phyloP scores from a whole-genome alignment of 1,140 invertebrate species.

The Cecropterus lyciades region DNA sequence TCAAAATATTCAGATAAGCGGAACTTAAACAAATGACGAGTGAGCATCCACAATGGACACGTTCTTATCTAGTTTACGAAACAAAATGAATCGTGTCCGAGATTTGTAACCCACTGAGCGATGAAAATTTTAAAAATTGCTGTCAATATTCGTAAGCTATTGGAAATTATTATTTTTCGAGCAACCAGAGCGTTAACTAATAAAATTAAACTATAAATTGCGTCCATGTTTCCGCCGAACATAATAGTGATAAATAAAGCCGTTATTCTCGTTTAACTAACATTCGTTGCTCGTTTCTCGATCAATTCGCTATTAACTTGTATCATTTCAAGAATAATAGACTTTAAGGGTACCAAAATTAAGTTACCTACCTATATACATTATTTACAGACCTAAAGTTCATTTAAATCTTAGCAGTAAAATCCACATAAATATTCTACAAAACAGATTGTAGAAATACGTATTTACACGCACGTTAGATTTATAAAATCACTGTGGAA shows the following conservation, averaged over 20 bases:
- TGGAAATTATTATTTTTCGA: neutral
- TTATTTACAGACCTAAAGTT: conserved; percentile 8
- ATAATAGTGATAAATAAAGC: neutral
- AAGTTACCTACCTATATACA: conserved; percentile 14
- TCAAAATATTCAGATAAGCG: conserved; percentile 31
- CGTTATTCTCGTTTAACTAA: conserved; percentile 11
- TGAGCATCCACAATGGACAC: conserved; percentile 27
- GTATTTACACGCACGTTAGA: conserved; percentile 4
- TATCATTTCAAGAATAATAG: neutral
- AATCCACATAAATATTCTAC: neutral
- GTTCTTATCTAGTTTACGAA: conserved; percentile 12
- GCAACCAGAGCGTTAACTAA: neutral
- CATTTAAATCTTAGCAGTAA: neutral
- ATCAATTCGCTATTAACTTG: conserved; percentile 5
- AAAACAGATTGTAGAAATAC: conserved; percentile 15
- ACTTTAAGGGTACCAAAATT: conserved; percentile 7
- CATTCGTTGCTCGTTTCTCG: conserved; percentile 25
- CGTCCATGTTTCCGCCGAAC: neutral
- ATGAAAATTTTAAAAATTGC: neutral
- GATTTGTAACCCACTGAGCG: conserved; percentile 1
- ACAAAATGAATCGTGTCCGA: conserved; percentile 12
- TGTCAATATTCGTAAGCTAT: neutral
- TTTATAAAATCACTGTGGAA: neutral
- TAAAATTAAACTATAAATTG: neutral
- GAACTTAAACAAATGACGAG: conserved; percentile 23